Base-by-base conservation (phyloP, 1,140 invertebrate genomes). In the Cydia fagiglandana region DNA sequence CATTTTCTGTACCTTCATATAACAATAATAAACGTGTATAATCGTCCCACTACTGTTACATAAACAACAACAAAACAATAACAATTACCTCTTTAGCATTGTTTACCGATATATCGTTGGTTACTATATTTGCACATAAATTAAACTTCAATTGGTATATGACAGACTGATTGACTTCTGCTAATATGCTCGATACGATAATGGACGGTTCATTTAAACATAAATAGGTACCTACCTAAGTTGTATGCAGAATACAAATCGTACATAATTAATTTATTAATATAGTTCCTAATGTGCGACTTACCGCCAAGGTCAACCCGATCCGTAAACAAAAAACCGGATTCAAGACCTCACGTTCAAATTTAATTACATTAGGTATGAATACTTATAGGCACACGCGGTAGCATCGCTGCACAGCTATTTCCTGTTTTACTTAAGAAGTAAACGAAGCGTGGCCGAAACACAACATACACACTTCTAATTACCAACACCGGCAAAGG, bases 271-370 rank as follows among this genome's bases (percentile, higher is more conserved):
- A 50, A 24, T 73, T 73, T 56, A 50, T 47, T 50, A 73, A 50
- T 50, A 73, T 28, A 73, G 50, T 47, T 73, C 41, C 50, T 73
- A 73, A 50, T 50, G 41, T 73, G 50, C 75, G 61, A 83, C 83
- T 88, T 86, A 86, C 86, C 85, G 78, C 81, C 86, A 90, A 90
- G 88, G 88, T 88, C 85, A 82, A 61, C 83, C 77, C 77, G 76
- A 82, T 85, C 80, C 84, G 86, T 89, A 89, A 90, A 88, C 86
- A 88, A 84, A 70, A 86, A 89, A 85, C 88, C 86, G 86, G 88
- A 82, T 86, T 88, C 79, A 80, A 81, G 85, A 87, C 77, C 80
- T 80, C 84, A 84, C 84, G 83, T 84, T 85, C 80, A 81, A 85
- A 88, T 86, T 84, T 81, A 83, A 83, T 81, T 83, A 84, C 77